Conservation (phyloP, 2,888 invertebrate genomes). For the Watsonalla cultraria region DNA sequence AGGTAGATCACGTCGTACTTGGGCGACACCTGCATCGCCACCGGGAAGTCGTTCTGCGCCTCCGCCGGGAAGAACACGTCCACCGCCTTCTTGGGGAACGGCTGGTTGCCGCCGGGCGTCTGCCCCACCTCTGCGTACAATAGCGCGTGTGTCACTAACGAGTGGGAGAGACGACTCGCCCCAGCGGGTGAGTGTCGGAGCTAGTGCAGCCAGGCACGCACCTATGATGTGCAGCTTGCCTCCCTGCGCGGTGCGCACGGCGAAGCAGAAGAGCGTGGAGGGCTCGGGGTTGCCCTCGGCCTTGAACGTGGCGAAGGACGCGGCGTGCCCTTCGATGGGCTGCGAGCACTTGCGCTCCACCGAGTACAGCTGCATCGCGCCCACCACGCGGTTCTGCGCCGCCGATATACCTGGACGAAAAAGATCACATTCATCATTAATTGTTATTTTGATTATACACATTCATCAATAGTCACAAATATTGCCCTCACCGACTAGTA, state of each 20-base stretch:
- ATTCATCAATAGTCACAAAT: no score
- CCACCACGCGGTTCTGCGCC: conserved; percentile 97
- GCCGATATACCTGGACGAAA: conserved; percentile 81
- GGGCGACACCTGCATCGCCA: conserved; percentile 99
- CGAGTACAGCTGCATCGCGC: conserved; percentile 99
- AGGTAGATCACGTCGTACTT: conserved; percentile 98
- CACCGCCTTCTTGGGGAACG: conserved; percentile 98
- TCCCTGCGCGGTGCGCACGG: conserved; percentile 93
- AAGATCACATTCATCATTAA: background rate
- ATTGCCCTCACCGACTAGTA: conserved; percentile 87
- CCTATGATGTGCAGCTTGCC: conserved; percentile 97
- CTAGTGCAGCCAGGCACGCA: conserved; percentile 24
- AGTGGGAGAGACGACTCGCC: no score
- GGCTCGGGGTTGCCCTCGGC: conserved; percentile 95
- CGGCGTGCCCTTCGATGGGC: conserved; percentile 99
- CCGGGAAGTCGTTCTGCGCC: conserved; percentile 98
- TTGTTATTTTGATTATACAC: no score
- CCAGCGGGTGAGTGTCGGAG: background rate
- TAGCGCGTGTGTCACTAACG: no score
- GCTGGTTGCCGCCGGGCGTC: conserved; percentile 95
- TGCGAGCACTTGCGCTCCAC: conserved; percentile 99
- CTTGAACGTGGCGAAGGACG: conserved; percentile 97
- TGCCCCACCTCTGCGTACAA: conserved; percentile 89
- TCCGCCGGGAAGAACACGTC: conserved; percentile 99
- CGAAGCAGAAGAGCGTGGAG: conserved; percentile 98